Percentiles rank a stretch among this genome's conserved stretches.
Conservation (phyloP, 2,113 vertebrate genomes). For the Dasypus novemcinctus region DNA sequence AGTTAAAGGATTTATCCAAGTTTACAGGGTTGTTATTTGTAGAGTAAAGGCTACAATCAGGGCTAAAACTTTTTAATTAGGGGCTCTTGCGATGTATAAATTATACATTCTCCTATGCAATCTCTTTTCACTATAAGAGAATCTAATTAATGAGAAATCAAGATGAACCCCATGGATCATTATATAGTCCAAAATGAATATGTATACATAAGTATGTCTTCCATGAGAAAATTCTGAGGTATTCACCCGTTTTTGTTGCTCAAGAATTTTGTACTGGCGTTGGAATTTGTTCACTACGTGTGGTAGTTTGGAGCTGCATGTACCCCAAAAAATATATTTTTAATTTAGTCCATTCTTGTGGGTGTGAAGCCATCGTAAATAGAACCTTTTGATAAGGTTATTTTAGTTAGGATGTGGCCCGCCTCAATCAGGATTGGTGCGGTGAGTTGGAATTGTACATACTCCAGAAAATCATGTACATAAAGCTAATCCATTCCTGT, state of each 20-base stretch:
- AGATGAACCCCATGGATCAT: neutral
- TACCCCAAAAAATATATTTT: too few species aligned
- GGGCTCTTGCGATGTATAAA: neutral
- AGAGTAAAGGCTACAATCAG: neutral
- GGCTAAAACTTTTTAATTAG: neutral
- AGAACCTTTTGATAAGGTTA: too few species aligned
- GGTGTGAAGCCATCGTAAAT: too few species aligned
- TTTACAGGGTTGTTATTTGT: neutral
- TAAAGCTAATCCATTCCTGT: too few species aligned
- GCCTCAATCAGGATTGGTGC: too few species aligned
- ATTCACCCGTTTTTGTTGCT: constrained; percentile 11
- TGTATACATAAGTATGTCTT: neutral
- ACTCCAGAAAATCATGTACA: too few species aligned
- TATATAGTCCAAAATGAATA: neutral
- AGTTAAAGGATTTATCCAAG: neutral
- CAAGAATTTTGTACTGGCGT: constrained; percentile 29
- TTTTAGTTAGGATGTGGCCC: too few species aligned
- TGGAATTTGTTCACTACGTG: neutral
- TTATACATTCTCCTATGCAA: neutral
- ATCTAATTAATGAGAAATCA: constrained; percentile 18
- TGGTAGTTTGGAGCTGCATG: too few species aligned
- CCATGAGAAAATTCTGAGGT: neutral
- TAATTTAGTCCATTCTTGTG: too few species aligned
- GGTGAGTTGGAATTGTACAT: too few species aligned
- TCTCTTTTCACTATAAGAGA: neutral